phyloP scores from a whole-genome alignment of 2,113 vertebrate genomes.

The Eonycteris spelaea region DNA sequence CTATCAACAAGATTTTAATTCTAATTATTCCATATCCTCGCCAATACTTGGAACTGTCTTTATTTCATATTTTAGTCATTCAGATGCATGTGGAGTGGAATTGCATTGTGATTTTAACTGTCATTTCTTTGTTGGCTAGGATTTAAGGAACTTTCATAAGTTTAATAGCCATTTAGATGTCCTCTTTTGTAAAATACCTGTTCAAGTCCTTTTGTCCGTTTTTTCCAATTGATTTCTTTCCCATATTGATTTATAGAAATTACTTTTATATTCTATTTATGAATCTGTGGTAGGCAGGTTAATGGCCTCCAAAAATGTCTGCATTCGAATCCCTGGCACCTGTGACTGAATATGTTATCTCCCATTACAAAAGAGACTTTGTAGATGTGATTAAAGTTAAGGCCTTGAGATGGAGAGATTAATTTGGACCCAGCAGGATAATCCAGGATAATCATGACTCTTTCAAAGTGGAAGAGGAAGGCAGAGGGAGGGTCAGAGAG shows the following conservation, averaged over 20 bases:
- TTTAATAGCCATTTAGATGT: neutral
- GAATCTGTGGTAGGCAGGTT: neutral
- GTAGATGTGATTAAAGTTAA: neutral
- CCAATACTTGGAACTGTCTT: neutral
- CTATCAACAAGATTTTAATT: conserved; percentile 2
- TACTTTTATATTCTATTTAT: neutral
- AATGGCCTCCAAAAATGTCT: neutral
- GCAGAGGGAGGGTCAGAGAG: neutral
- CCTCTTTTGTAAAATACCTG: neutral
- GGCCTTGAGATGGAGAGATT: neutral
- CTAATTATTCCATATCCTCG: neutral
- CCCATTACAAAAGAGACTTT: neutral
- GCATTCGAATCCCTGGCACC: neutral
- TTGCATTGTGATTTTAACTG: neutral
- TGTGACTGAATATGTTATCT: neutral
- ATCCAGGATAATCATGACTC: neutral
- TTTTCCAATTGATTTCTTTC: neutral
- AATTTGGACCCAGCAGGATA: neutral
- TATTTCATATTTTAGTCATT: neutral
- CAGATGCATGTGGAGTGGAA: neutral
- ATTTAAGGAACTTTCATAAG: neutral
- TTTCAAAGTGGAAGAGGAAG: neutral
- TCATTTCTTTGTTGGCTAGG: neutral
- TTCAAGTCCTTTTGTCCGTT: neutral
- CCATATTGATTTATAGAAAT: neutral